Conservation (phyloP, 2,797 vertebrate genomes). For the Triplophysa bombifrons region DNA sequence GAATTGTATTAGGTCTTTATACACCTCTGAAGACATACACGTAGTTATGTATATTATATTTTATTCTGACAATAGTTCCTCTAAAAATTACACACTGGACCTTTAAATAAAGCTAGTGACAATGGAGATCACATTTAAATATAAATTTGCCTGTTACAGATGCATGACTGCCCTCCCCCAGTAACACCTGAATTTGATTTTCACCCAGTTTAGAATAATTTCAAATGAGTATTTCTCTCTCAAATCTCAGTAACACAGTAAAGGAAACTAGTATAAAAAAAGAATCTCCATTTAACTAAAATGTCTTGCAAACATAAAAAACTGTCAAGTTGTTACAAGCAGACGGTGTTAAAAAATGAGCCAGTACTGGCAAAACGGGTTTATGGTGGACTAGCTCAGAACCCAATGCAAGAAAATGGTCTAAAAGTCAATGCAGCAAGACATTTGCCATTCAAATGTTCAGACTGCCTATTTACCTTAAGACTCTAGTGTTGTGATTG, state of each 20-base stretch:
- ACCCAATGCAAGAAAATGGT: neutral
- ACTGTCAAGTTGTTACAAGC: neutral
- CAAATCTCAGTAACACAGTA: neutral
- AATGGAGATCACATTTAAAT: neutral
- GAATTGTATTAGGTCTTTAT: too few species aligned
- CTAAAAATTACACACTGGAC: too few species aligned
- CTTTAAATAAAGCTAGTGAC: neutral
- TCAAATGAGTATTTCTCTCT: neutral
- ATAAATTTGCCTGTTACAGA: neutral
- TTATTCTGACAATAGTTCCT: too few species aligned
- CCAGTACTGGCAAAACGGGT: neutral
- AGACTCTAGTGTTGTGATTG: neutral
- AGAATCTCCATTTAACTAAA: neutral
- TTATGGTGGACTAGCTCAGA: neutral
- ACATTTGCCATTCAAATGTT: conserved; percentile 32
- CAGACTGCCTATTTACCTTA: conserved; percentile 2
- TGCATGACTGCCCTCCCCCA: neutral
- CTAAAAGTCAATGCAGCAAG: conserved; percentile 2
- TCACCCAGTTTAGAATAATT: neutral
- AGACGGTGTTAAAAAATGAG: neutral
- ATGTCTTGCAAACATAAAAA: neutral
- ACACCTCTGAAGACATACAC: too few species aligned
- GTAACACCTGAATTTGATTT: neutral
- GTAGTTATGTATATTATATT: too few species aligned
- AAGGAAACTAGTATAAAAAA: neutral